Conservation (phyloP, 2,113 vertebrate genomes). For the Phaethon lepturus region DNA sequence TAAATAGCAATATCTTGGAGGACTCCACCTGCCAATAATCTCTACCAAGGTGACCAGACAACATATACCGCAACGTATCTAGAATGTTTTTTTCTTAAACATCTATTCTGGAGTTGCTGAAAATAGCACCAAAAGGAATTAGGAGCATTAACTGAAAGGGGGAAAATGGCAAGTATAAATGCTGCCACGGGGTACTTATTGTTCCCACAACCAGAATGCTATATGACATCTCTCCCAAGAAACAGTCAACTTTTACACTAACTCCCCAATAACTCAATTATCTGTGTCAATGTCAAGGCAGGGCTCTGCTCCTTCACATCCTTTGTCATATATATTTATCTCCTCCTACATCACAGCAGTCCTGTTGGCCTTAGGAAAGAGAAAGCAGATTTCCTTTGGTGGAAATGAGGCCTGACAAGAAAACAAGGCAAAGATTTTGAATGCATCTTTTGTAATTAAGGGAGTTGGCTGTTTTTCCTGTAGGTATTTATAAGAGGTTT, state of each 20-base stretch:
- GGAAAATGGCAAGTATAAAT: background rate
- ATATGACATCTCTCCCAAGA: background rate
- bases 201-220: constrained; percentile 11
- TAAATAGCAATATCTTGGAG: background rate
- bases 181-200: background rate
- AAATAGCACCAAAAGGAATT: constrained; percentile 29
- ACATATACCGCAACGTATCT: accelerated
- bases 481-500: constrained; percentile 16
- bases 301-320: constrained; percentile 9
- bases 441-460: constrained; percentile 34
- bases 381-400: background rate
- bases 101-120: background rate
- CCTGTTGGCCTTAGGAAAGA: constrained; percentile 14
- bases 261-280: constrained; percentile 49
- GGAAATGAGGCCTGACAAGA: constrained; percentile 47
- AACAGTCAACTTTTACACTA: constrained; percentile 40
- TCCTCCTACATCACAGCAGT: constrained; percentile 7
- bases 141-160: background rate
- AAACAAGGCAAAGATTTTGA: constrained; percentile 37
- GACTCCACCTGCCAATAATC: background rate
- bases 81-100: background rate
- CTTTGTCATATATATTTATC: constrained; percentile 12
- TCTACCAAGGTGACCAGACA: background rate
- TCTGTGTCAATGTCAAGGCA: constrained; percentile 34
- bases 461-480: background rate